A percentile compares a stretch with the other conserved stretches of the same genome.
phyloP scores from a whole-genome alignment of 2,888 invertebrate genomes.

The Drosophila cracens region DNA sequence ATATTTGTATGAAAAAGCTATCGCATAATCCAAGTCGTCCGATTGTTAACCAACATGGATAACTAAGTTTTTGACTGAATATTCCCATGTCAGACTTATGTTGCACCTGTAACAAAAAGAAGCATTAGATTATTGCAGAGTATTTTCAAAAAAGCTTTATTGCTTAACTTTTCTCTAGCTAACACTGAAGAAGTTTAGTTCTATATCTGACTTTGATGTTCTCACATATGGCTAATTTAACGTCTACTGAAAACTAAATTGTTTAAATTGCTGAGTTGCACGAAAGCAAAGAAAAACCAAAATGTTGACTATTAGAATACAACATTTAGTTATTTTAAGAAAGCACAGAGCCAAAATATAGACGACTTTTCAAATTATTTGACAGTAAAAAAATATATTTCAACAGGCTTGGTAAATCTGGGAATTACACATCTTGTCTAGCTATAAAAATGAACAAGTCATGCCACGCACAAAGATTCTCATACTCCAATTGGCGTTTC shows the following conservation, averaged over 20 bases:
- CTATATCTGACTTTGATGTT: background rate
- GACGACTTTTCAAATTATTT: background rate
- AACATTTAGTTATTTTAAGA: constrained; percentile 28
- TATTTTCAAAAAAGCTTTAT: background rate
- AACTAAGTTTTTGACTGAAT: background rate
- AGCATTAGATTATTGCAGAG: background rate
- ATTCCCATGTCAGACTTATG: background rate
- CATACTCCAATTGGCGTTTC: background rate
- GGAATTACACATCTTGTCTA: background rate
- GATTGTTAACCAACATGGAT: background rate
- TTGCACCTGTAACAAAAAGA: background rate
- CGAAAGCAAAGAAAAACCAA: constrained; percentile 33
- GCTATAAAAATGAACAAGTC: background rate
- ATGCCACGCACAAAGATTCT: background rate
- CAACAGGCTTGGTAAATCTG: background rate
- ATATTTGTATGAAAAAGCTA: background rate
- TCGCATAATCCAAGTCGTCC: background rate
- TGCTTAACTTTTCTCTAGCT: constrained; percentile 50
- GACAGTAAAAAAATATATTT: background rate
- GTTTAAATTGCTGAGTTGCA: constrained; percentile 68
- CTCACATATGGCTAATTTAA: background rate
- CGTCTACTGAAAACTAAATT: constrained; percentile 31
- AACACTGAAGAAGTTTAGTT: constrained; percentile 10
- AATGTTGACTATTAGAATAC: constrained; percentile 38
- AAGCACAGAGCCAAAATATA: constrained; percentile 47